Base-by-base conservation (phyloP, 2,113 vertebrate species). In the Speoplatyrhinus poulsoni region DNA sequence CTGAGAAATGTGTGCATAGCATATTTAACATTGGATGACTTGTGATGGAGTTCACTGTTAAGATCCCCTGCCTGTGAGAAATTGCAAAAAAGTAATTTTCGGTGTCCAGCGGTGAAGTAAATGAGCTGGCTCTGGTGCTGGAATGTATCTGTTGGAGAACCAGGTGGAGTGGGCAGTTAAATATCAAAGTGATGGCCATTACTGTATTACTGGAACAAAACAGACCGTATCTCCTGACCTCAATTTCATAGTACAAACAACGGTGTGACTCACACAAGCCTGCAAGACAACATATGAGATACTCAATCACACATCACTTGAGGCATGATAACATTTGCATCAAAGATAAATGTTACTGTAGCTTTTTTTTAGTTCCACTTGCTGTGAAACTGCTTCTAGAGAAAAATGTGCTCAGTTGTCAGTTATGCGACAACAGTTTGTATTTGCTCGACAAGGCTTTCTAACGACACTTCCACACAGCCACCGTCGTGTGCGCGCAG, bases 291-390 rank as follows among this genome's bases (percentile, higher is more conserved):
- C 72, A 66, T 41, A n/a, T 2, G 26, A 26, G 26, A 46, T 26
- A 73, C 75, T 72, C 56, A 50, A 65, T 82, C 60, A 76, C 64
- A 67, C 68, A 16, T 65, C 69, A 64, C 63, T 72, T 61, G 76
- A 70, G 67, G 72, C 74, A 70, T 72, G 63, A 70, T 72, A 66
- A 75, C 41, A 86, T 88, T 88, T 86, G 46, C 70, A 83, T 85
- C 72, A 85, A 65, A 77, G 74, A 70, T 79, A 62, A 81, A 76
- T 69, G 60, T 57, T 77, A 66, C 83, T 82, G 59, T 4, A 8
- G 7, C 36, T 78, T 41, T 81, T 68, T 26, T 60, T 41, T 41
- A 6, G 36, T 41, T 58, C 67, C 13, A 53, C 61, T 75, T 63
- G 58, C 68, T 71, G 66, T 81, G 71, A 75, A 83, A 84, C 74